Base-by-base conservation (phyloP, 2,888 invertebrate species). In the Mechanitis mazaeus region DNA sequence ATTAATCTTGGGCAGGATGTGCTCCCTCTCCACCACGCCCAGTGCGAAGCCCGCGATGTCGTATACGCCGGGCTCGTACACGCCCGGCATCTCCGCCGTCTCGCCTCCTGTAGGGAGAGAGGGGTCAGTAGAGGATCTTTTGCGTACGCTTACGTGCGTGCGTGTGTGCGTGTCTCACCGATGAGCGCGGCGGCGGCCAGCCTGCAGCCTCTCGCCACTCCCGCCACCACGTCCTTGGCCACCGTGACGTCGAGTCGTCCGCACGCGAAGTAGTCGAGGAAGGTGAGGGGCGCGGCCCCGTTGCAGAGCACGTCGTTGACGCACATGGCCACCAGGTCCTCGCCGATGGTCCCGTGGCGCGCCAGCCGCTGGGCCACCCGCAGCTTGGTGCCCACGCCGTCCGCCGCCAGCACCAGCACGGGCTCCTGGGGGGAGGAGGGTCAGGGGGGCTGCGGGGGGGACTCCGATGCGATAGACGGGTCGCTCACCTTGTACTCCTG, bases 261-360 rank as follows among this genome's bases (percentile, higher is more conserved):
- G 71, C 97, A 96, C 7, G 98, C 97, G 85, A 96, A 97, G 87
- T 99, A 99, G 84, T 99, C 98, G 45, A 98, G 91, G 90, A 99
- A 98, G 68, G 97, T 97, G n/a, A 98, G 86, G 0, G 99, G 98
- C 70, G 96, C 95, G 0, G 98, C 99, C 4, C 98, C 98, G 74
- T 98, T 97, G 68, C 97, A 97, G 45, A 99, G 91, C 55, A 99
- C 94, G 83, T 99, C 99, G 87, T 99, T 99, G 5, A 97, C 98
- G 79, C 98, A 99, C 99, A 99, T 99, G 9, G 98, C 99, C 2
- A 99, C 99, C 64, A 99, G 90, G 88, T 99, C 99, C 64, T 97
- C 93, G 45, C 99, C 99, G 65, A 99, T 94, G 0, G 95, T 95
- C 66, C 92, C 87, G 83, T 98, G 96, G 11, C 93, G 91, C 59